phyloP scores from a whole-genome alignment of 30 jellyfish, hydroid and myxozoan species.

The Nemopilema nomurai region DNA sequence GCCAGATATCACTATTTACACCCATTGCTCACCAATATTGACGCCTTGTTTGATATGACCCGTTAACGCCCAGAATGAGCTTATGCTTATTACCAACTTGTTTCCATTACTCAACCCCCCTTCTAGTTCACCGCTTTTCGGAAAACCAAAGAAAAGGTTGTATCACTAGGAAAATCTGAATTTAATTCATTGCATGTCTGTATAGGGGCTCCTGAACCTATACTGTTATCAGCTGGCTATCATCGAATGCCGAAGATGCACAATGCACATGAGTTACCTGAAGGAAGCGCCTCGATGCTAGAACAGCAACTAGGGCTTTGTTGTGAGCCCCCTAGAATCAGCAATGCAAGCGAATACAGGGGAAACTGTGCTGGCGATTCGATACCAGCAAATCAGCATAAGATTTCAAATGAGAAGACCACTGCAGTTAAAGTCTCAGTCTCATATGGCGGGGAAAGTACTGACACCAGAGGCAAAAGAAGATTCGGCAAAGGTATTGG shows the following conservation, averaged over 20 bases:
- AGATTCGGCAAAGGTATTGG: slow-evolving; percentile 1
- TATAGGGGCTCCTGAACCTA: too few species aligned
- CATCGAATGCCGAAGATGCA: not conserved
- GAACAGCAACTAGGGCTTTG: not conserved
- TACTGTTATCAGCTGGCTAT: not conserved
- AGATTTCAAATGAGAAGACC: not conserved
- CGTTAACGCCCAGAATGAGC: too few species aligned
- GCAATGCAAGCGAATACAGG: not conserved
- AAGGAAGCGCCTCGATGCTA: not conserved
- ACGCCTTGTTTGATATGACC: too few species aligned
- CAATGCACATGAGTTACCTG: too few species aligned
- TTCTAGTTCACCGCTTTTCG: too few species aligned
- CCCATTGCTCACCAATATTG: too few species aligned
- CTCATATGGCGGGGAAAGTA: not conserved
- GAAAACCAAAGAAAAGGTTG: too few species aligned
- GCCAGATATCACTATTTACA: too few species aligned
- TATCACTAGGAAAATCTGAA: too few species aligned
- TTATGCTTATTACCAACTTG: too few species aligned
- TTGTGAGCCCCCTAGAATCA: not conserved
- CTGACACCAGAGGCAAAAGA: not conserved
- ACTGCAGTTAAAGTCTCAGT: not conserved
- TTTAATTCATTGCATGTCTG: too few species aligned
- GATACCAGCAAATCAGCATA: not conserved
- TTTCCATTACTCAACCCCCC: too few species aligned
- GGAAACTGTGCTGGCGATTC: not conserved